Percentiles rank a stretch among this genome's conserved stretches.
phyloP scores from a whole-genome alignment of 2,888 invertebrate species.

The Malthinus seriepunctatus region DNA sequence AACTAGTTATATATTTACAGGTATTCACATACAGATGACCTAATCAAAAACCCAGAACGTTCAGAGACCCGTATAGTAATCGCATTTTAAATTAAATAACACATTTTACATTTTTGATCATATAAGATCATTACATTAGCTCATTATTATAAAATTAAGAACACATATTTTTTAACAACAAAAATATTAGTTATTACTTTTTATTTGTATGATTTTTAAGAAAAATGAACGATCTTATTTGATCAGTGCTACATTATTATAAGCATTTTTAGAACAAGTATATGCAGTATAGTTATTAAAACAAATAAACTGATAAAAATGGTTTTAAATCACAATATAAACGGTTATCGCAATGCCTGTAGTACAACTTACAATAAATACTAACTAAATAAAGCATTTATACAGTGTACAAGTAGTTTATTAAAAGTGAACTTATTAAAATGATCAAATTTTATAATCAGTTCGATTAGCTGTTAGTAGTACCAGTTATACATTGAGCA shows the following conservation, averaged over 20 bases:
- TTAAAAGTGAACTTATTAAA: too few relatives aligned
- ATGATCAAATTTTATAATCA: too few relatives aligned
- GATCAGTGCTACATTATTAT: slow-evolving; percentile 26
- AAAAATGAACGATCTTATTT: slow-evolving; percentile 18
- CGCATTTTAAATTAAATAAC: slow-evolving; percentile 47
- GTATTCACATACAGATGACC: slow-evolving; percentile 55
- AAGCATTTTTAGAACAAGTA: slow-evolving; percentile 27
- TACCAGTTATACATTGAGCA: not conserved
- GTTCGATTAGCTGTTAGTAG: not conserved
- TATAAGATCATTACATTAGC: slow-evolving; percentile 25
- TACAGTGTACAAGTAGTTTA: too few relatives aligned
- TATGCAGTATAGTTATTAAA: slow-evolving; percentile 24
- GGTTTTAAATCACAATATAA: too few relatives aligned
- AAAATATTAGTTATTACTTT: not conserved
- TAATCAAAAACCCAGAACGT: slow-evolving; percentile 50
- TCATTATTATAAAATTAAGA: slow-evolving; percentile 1
- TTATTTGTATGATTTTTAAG: not conserved
- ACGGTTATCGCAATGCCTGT: too few relatives aligned
- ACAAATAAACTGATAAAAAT: not conserved
- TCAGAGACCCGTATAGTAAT: slow-evolving; percentile 53
- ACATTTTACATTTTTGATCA: slow-evolving; percentile 40
- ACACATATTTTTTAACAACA: not conserved
- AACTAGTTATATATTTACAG: slow-evolving; percentile 55
- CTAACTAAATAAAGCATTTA: too few relatives aligned
- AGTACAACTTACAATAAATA: too few relatives aligned